These are phyloP conservation scores for Pogoniulus pusillus DNA, from an alignment of 2,797 vertebrate species.

Conservation along the genomic window DNA sequence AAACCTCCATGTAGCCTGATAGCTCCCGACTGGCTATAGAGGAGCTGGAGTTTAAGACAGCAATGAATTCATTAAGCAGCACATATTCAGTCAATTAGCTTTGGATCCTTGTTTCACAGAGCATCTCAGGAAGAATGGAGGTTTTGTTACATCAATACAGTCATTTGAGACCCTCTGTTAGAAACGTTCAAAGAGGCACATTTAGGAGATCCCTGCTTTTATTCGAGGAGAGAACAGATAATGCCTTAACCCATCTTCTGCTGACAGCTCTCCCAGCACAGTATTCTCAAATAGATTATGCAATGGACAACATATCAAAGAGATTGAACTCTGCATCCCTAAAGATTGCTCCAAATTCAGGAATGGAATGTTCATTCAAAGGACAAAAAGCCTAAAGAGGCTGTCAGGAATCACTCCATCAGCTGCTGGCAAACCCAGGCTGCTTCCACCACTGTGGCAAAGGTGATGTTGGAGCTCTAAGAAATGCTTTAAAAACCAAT, in stretches of 20 bases:
- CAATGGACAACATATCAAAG: neutral
- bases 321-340: neutral
- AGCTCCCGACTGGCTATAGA: constrained; percentile 44
- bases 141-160: constrained; percentile 20
- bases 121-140: constrained; percentile 4
- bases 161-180: neutral
- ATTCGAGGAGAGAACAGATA: neutral
- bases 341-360: neutral
- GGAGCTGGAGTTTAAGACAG: constrained; percentile 34
- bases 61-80: constrained; percentile 57
- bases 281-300: neutral
- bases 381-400: neutral
- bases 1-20: constrained; percentile 17
- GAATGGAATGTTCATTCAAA: neutral
- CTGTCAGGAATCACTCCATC: constrained; percentile 1
- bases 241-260: neutral
- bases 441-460: neutral
- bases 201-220: neutral
- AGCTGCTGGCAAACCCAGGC: neutral
- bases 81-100: constrained; percentile 47
- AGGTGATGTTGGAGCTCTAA: neutral
- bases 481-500: neutral
- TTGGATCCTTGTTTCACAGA: neutral
- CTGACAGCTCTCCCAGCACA: neutral
- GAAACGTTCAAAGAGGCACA: constrained; percentile 4